Conservation (phyloP, 2,113 vertebrate species). For the Casuarius casuarius region DNA sequence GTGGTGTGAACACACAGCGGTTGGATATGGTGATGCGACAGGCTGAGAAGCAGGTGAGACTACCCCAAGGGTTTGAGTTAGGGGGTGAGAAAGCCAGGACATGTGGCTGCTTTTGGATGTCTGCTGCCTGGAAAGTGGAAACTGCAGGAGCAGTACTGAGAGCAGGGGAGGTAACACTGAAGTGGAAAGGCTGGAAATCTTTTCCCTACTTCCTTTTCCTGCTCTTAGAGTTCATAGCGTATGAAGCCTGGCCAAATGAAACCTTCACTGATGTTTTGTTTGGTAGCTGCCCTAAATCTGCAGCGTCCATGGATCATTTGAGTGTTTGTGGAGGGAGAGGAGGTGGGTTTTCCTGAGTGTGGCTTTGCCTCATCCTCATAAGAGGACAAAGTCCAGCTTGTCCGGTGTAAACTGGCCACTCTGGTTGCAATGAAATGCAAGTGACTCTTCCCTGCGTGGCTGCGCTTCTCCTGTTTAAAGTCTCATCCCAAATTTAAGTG, state of each 20-base stretch:
- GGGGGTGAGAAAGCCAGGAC: neutral
- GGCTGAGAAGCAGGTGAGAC: neutral
- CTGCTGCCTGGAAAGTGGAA: neutral
- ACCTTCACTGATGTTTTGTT: neutral
- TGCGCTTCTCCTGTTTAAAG: neutral
- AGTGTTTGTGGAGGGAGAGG: neutral
- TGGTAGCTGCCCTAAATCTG: neutral
- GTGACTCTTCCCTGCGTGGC: too few relatives aligned
- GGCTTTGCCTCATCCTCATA: neutral
- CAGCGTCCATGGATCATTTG: neutral
- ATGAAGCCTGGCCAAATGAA: neutral
- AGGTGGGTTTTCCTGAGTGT: neutral
- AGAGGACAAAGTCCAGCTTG: neutral
- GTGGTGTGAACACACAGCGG: accelerated
- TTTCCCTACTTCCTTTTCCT: neutral
- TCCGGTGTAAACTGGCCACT: neutral
- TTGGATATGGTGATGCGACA: neutral
- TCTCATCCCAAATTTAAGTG: neutral
- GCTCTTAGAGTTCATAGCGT: neutral
- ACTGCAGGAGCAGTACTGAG: neutral
- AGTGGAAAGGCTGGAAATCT: neutral
- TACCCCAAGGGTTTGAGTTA: neutral
- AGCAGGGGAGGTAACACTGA: neutral
- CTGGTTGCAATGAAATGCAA: neutral
- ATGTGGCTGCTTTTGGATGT: neutral